phyloP scores from a whole-genome alignment of 2,113 vertebrate genomes.

The Colinus virginianus region DNA sequence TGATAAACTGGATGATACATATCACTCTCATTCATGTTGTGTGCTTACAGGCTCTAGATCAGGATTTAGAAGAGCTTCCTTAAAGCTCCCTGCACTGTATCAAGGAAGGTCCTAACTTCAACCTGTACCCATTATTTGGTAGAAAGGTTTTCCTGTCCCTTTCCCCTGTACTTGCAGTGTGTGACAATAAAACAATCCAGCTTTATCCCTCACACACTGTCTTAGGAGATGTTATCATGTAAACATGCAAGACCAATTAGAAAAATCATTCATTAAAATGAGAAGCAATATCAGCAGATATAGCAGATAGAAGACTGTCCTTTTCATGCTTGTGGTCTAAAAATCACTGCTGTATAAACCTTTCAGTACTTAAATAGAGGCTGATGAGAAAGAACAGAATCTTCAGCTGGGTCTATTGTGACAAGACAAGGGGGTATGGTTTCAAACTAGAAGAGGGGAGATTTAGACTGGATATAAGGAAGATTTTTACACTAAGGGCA shows the following conservation, averaged over 20 bases:
- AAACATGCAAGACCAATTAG: background rate
- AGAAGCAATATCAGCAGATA: background rate
- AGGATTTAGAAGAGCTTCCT: background rate
- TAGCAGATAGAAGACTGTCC: fast-evolving
- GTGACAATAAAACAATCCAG: background rate
- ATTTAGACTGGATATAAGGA: too few relatives aligned
- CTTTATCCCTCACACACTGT: background rate
- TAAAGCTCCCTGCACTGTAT: background rate
- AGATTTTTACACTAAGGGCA: too few relatives aligned
- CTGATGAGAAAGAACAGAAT: too few relatives aligned
- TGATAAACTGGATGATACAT: background rate
- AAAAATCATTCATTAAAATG: background rate
- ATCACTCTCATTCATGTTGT: background rate
- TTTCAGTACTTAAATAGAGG: too few relatives aligned
- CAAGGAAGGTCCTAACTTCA: background rate
- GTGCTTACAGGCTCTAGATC: background rate
- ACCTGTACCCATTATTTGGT: background rate
- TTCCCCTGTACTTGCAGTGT: background rate
- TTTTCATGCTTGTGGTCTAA: background rate
- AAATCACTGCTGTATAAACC: background rate
- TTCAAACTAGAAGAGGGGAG: too few relatives aligned
- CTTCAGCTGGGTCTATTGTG: too few relatives aligned
- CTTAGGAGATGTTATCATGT: background rate
- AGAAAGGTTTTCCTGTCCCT: background rate
- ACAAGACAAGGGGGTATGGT: too few relatives aligned